Base-by-base conservation (phyloP, 1,140 invertebrate species). In the Rhizoglyphus robini region DNA sequence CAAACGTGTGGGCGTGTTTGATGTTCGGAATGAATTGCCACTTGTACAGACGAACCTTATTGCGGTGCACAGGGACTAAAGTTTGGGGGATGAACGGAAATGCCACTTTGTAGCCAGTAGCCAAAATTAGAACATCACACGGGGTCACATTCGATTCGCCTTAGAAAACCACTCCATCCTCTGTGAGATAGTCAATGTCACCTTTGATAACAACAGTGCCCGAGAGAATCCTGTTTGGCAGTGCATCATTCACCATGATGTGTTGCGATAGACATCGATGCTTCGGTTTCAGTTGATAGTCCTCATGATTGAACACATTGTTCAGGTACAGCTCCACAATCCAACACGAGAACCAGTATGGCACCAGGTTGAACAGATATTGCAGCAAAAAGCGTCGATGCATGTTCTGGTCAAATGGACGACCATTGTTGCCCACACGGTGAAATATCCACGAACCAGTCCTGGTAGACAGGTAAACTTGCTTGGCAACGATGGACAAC, bases 211-310 rank as follows among this genome's bases (percentile, higher is more conserved):
- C n/a, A n/a, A n/a, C n/a, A n/a, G n/a, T n/a, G n/a, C n/a, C n/a
- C n/a, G n/a, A n/a, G n/a, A n/a, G n/a, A n/a, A n/a, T n/a, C n/a
- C n/a, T n/a, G n/a, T n/a, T n/a, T n/a, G n/a, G n/a, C n/a, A n/a
- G n/a, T n/a, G 79, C 77, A 68, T 82, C 80, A 69, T 81, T 82
- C 11, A 63, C 79, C 51, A 79, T 81, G 1, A 79, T 78, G 69
- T 81, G 80, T 46, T 80, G 78, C 18, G 72, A 70, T 29, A 75
- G 72, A 18, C 76, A 81, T n/a, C n/a, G n/a, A n/a, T n/a, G n/a
- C n/a, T n/a, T n/a, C n/a, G n/a, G n/a, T n/a, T n/a, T n/a, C n/a
- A n/a, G n/a, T n/a, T n/a, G n/a, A n/a, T n/a, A n/a, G n/a, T n/a
- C n/a, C n/a, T n/a, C n/a, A n/a, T n/a, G 80, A 70, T 80, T 75